These are phyloP conservation scores for Eupeodes luniger DNA, from an alignment of 2,888 invertebrate species.

Conservation along the genomic window DNA sequence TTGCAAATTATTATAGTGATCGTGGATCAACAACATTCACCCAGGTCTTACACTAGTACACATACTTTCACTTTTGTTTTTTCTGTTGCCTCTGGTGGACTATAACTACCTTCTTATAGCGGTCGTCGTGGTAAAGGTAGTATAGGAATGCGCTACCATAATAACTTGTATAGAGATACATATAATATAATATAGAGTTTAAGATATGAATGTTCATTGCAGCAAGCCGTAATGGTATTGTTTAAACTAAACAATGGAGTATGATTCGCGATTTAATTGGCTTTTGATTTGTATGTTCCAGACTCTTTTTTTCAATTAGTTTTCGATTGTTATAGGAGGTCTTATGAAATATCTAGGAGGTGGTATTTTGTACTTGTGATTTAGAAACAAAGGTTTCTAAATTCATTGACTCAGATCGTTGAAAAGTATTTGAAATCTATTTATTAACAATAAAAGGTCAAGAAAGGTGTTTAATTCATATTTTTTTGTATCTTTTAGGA, in stretches of 20 bases:
- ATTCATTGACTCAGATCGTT: not conserved
- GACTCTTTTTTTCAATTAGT: conserved; percentile 63
- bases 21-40: conserved; percentile 66
- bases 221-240: conserved; percentile 39
- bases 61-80: conserved; percentile 70
- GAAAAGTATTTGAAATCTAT: no score
- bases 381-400: not conserved
- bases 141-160: conserved; percentile 24
- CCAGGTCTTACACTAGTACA: conserved; percentile 25
- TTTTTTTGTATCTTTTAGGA: no score
- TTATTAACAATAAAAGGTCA: no score
- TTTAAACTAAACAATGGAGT: conserved; percentile 58
- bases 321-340: conserved; percentile 26
- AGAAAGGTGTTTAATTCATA: no score
- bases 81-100: conserved; percentile 17
- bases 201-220: conserved; percentile 39
- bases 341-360: conserved; percentile 38
- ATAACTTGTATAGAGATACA: conserved; percentile 2
- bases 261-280: conserved; percentile 67
- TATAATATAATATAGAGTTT: not conserved
- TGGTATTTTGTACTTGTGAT: not conserved
- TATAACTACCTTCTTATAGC: conserved; percentile 27
- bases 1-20: conserved; percentile 12
- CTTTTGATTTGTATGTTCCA: conserved; percentile 58
- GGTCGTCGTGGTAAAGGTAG: not conserved